phyloP scores from a whole-genome alignment of 2,797 vertebrate species.

The Lepus oiostolus region DNA sequence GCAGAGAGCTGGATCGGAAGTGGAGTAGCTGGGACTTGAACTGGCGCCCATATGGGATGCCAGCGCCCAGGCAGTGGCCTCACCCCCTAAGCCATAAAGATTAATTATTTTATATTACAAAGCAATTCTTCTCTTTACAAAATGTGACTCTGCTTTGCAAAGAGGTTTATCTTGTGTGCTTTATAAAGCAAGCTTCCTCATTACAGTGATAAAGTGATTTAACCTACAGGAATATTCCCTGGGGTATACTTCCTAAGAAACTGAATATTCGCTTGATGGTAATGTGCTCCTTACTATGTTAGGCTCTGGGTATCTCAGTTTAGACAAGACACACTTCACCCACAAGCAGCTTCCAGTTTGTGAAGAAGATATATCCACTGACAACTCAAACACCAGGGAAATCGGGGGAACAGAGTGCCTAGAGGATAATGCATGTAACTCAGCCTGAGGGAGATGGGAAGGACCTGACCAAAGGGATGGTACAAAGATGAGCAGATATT shows the following conservation, averaged over 20 bases:
- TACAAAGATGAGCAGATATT: not conserved
- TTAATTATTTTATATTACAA: not conserved
- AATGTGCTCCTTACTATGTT: not conserved
- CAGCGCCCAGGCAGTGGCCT: too few relatives aligned
- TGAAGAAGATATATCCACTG: not conserved
- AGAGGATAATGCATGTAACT: not conserved
- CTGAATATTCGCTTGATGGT: not conserved
- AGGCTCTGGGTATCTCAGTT: not conserved
- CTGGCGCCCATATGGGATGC: too few relatives aligned
- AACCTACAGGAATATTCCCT: not conserved
- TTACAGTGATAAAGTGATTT: not conserved
- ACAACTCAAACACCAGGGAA: not conserved
- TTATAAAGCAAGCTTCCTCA: constrained; percentile 12
- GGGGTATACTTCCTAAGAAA: constrained; percentile 7
- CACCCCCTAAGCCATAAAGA: too few relatives aligned
- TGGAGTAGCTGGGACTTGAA: too few relatives aligned
- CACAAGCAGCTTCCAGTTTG: not conserved
- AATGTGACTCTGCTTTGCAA: not conserved
- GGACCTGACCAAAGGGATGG: not conserved
- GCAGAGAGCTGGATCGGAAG: too few relatives aligned
- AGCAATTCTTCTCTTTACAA: constrained; percentile 26
- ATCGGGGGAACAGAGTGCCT: not conserved
- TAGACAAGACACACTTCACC: not conserved
- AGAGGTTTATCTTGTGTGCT: not conserved
- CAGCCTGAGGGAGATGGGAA: not conserved